Evolutionary conservation across 2,113 vertebrate genomes (phyloP), one percentile per base, ranked within the genome.

Genomic region (Catharus fuscescens): DNA sequence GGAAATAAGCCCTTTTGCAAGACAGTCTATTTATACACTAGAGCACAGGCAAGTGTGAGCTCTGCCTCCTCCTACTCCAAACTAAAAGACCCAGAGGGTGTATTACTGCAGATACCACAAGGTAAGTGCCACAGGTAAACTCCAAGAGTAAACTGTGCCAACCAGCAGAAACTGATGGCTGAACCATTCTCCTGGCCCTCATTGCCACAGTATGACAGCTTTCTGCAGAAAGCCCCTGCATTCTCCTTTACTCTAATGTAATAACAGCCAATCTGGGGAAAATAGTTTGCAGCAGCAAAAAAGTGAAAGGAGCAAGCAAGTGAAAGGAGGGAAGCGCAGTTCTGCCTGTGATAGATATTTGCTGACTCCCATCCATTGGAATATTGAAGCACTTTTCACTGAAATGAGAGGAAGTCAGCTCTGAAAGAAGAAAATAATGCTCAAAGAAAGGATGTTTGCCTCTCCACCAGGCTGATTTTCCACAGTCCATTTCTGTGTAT

Each of bases 1-100:
- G 45, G 66, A 95, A 97, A 90, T 88, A 93, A 88, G 53, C 17
- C 36, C 56, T 95, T 97, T 84, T 94, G 78, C 69, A 62, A 82
- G 50, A 42, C 44, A 28, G 2, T 42, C 18, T 81, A 16, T 85
- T 94, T 57, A 61, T 29, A n/a, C 3, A 31, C 28, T 12, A 7
- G 1, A 34, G 6, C 0, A 1, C 14, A 25, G 62, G 59, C 31
- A 82, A 82, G 47, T 8, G 10, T 1, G 1, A 90, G 20, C 25
- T 95, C 70, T 77, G 40, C 9, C 40, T 61, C 18, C 21, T 81
- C 52, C 28, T 29, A 32, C 12, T 50, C 25, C 23, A 65, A 69
- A 25, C 10, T 57, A 48, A 81, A 96, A 91, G 62, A 21, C 2
- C 7, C 19, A 9, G 36, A 72, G 12, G 10, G 14, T 69, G 3